These are phyloP conservation scores for Chalcis sispes DNA, from an alignment of 2,888 invertebrate genomes.

Conservation along the genomic window DNA sequence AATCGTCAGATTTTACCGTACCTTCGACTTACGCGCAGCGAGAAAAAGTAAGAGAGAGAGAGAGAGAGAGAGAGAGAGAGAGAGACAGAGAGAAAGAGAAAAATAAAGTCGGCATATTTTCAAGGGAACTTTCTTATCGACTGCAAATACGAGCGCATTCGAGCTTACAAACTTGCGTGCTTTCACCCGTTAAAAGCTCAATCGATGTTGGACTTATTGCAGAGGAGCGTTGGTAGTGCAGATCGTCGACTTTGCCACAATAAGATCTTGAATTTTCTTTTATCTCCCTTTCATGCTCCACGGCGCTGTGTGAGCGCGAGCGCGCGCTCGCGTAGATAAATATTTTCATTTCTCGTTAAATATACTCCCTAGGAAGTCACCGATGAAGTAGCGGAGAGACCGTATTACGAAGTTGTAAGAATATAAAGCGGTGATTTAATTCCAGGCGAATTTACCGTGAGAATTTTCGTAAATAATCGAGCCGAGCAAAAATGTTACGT, in stretches of 20 bases:
- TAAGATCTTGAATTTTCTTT: not conserved
- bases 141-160: conserved; percentile 10
- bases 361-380: not conserved
- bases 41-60: not conserved
- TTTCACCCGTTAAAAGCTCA: not conserved
- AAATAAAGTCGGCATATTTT: too few relatives aligned
- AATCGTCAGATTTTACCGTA: not conserved
- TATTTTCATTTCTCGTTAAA: conserved; percentile 29
- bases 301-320: not conserved
- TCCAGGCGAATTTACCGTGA: conserved; percentile 14
- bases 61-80: not conserved
- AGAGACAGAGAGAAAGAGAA: not conserved
- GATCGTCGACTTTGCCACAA: conserved; percentile 4
- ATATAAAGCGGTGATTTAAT: conserved; percentile 31
- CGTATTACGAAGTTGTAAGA: conserved; percentile 19
- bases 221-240: conserved; percentile 24
- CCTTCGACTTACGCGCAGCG: not conserved
- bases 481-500: not conserved
- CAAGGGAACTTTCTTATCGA: conserved; percentile 47
- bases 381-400: not conserved
- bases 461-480: conserved; percentile 8
- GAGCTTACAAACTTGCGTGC: not conserved
- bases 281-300: not conserved
- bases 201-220: not conserved
- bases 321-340: not conserved